phyloP scores from a whole-genome alignment of 2,797 vertebrate genomes.

The Harpia harpyja region DNA sequence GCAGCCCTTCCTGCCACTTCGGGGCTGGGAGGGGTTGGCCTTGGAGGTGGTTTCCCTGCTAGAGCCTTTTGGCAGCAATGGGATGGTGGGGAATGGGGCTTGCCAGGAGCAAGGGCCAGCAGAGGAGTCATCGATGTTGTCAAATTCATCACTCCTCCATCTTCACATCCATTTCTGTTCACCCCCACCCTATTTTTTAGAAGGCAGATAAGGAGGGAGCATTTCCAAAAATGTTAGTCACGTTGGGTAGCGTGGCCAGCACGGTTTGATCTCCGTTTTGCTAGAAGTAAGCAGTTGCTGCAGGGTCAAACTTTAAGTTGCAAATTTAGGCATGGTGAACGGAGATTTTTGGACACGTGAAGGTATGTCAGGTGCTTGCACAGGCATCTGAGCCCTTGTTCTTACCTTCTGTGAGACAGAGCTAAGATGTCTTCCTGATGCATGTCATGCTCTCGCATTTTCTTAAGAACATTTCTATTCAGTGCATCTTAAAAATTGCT shows the following conservation, averaged over 20 bases:
- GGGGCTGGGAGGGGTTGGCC: fast-evolving
- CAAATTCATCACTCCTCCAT: background rate
- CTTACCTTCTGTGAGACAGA: background rate
- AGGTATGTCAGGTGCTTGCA: background rate
- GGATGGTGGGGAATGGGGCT: background rate
- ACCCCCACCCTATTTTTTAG: fast-evolving
- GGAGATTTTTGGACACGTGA: background rate
- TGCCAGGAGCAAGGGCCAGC: background rate
- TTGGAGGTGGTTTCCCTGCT: fast-evolving
- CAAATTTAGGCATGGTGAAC: background rate
- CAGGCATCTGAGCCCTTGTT: background rate
- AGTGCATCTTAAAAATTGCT: background rate
- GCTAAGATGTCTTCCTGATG: background rate
- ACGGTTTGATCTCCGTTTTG: background rate
- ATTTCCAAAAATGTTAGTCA: background rate
- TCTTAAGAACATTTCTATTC: background rate
- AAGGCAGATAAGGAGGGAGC: background rate
- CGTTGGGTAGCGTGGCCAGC: fast-evolving
- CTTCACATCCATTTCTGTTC: background rate
- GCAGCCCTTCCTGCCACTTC: background rate
- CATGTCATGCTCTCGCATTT: background rate
- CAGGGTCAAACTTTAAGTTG: background rate
- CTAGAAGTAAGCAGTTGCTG: background rate
- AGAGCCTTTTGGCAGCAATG: background rate
- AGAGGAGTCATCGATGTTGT: background rate